These are phyloP conservation scores for Caenorhabditis sulstoni DNA, from an alignment of 2,888 invertebrate genomes.

Conservation along the genomic window DNA sequence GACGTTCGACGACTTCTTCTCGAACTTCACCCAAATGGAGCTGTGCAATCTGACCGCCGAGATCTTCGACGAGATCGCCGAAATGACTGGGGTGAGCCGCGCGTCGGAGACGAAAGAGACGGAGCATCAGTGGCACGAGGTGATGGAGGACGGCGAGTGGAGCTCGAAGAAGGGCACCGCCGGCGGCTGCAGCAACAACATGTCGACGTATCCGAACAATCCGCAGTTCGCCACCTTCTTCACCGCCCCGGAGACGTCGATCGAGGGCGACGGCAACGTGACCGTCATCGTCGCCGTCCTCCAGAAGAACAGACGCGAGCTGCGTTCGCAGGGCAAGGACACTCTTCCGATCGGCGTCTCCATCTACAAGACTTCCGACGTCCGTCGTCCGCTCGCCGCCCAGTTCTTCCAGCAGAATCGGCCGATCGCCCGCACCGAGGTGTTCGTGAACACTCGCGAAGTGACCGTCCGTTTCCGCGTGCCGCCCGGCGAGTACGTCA, in stretches of 20 bases:
- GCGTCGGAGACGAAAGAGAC: constrained; percentile 84
- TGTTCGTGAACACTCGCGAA: constrained; percentile 96
- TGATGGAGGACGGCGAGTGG: constrained; percentile 94
- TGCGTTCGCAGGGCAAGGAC: constrained; percentile 91
- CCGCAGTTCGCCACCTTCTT: constrained; percentile 92
- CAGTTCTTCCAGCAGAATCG: constrained; percentile 93
- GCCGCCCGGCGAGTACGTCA: constrained; percentile 93
- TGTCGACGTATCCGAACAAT: constrained; percentile 93
- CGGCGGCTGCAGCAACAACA: constrained; percentile 92
- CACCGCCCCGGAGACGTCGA: constrained; percentile 87
- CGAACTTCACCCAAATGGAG: constrained; percentile 89
- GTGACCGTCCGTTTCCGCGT: constrained; percentile 89
- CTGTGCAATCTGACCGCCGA: constrained; percentile 96
- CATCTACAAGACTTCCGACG: constrained; percentile 85
- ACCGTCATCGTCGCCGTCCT: constrained; percentile 92
- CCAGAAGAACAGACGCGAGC: constrained; percentile 87
- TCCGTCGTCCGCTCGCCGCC: constrained; percentile 7
- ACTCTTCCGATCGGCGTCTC: constrained; percentile 96
- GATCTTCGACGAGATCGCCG: constrained; percentile 85
- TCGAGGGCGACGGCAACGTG: constrained; percentile 85
- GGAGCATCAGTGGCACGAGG: constrained; percentile 88
- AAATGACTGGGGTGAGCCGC: constrained; percentile 75
- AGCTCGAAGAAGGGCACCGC: constrained; percentile 89
- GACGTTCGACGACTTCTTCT: constrained; percentile 90
- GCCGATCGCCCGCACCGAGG: constrained; percentile 87